Conservation (phyloP, 1,140 invertebrate genomes). For the Planococcus citri region DNA sequence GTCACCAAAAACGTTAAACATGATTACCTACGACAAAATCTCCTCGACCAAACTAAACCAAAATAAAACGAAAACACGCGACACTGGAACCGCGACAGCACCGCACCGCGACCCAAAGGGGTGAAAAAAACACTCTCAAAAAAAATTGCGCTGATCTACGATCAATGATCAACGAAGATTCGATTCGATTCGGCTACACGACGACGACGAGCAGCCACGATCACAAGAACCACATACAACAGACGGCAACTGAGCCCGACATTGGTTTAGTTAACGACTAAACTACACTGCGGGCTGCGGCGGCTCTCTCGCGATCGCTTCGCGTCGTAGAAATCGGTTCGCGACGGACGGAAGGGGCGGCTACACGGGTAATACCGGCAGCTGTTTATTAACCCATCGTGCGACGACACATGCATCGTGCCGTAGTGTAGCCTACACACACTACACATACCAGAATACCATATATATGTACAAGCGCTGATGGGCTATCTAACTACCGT, state of each 20-base stretch:
- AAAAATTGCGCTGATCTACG: too few species aligned
- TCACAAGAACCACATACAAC: neutral
- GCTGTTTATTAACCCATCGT: slow-evolving; percentile 18
- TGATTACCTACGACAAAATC: neutral
- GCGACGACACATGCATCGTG: neutral
- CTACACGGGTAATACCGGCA: slow-evolving; percentile 8
- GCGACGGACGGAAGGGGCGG: neutral
- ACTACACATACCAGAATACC: too few species aligned
- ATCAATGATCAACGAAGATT: too few species aligned
- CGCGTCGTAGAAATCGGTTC: neutral
- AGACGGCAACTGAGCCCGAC: neutral
- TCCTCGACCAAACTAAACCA: neutral
- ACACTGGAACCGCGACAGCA: neutral
- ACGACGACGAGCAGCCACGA: too few species aligned
- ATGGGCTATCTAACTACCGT: neutral
- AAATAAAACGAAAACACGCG: neutral
- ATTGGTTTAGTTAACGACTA: neutral
- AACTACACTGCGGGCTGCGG: neutral
- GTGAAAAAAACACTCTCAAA: too few species aligned
- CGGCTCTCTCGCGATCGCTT: neutral
- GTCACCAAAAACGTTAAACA: slow-evolving; percentile 24
- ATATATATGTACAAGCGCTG: neutral
- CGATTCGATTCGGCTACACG: too few species aligned
- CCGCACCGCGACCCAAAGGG: too few species aligned
- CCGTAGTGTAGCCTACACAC: too few species aligned